These are phyloP conservation scores for Trachymyrmex septentrionalis DNA, from an alignment of 1,140 invertebrate species.

Conservation along the genomic window DNA sequence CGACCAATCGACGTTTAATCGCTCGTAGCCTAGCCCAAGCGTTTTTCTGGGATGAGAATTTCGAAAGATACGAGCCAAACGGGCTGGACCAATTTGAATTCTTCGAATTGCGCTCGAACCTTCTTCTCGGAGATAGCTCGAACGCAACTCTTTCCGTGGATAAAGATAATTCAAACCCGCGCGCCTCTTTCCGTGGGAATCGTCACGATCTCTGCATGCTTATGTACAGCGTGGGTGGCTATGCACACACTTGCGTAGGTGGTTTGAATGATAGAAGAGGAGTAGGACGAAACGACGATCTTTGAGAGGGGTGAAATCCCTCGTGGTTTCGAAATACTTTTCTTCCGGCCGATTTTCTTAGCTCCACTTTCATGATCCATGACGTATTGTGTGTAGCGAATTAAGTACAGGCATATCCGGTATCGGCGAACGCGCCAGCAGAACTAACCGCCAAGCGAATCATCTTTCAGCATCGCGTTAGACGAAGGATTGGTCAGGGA, in stretches of 20 bases:
- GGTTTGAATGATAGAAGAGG: conserved; percentile 39
- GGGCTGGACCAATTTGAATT: not conserved
- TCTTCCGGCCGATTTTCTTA: conserved; percentile 26
- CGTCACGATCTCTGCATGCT: conserved; percentile 60
- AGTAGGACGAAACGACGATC: conserved; percentile 48
- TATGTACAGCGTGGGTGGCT: conserved; percentile 72
- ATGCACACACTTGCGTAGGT: conserved; percentile 70
- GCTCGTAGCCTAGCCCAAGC: not conserved
- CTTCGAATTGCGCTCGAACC: not conserved
- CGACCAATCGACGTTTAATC: conserved; percentile 21
- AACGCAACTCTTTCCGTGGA: not conserved
- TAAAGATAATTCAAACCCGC: conserved; percentile 65
- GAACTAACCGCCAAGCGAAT: not conserved
- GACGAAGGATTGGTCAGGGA: conserved; percentile 1
- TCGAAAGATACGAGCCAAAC: conserved; percentile 22
- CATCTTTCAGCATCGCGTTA: not conserved
- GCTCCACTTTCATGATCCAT: conserved; percentile 11
- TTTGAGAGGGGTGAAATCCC: conserved; percentile 21
- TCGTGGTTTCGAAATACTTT: conserved; percentile 25
- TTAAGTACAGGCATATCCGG: not conserved
- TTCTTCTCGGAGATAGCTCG: conserved; percentile 29
- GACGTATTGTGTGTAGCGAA: conserved; percentile 28
- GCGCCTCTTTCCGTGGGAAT: conserved; percentile 73
- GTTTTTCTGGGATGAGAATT: not conserved
- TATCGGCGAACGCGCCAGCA: not conserved